Conservation (phyloP, 2,888 invertebrate species). For the Nemoura dubitans region DNA sequence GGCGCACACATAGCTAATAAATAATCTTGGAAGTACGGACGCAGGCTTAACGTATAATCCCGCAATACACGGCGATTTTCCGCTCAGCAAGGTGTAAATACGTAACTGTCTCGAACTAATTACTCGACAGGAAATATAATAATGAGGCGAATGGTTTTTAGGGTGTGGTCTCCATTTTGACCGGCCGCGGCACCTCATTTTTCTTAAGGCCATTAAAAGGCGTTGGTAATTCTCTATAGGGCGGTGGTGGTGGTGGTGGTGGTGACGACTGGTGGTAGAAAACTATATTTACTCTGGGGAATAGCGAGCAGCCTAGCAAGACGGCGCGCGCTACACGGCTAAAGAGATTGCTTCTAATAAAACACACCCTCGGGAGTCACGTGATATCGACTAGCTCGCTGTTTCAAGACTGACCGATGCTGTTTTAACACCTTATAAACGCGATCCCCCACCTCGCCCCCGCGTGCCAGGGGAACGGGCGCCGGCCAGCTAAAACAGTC, state of each 20-base stretch:
- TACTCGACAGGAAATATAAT: not conserved
- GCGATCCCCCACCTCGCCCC: not conserved
- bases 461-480: not conserved
- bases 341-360: constrained; percentile 34
- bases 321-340: not conserved
- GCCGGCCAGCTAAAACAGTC: not conserved
- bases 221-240: not conserved
- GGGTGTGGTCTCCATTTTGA: not conserved
- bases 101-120: not conserved
- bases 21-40: not conserved
- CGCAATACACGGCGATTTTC: not conserved
- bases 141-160: not conserved
- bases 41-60: not conserved
- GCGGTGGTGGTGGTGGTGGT: too few species aligned
- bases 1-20: not conserved
- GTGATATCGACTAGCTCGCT: not conserved
- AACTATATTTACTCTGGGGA: constrained; percentile 13
- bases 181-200: not conserved
- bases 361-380: constrained; percentile 31
- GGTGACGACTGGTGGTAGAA: too few species aligned
- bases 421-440: constrained; percentile 18
- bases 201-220: constrained; percentile 12
- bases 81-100: not conserved
- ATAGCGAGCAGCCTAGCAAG: constrained; percentile 21
- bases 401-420: not conserved